Conservation (phyloP, 1,140 invertebrate genomes). For the Dryas iulia region DNA sequence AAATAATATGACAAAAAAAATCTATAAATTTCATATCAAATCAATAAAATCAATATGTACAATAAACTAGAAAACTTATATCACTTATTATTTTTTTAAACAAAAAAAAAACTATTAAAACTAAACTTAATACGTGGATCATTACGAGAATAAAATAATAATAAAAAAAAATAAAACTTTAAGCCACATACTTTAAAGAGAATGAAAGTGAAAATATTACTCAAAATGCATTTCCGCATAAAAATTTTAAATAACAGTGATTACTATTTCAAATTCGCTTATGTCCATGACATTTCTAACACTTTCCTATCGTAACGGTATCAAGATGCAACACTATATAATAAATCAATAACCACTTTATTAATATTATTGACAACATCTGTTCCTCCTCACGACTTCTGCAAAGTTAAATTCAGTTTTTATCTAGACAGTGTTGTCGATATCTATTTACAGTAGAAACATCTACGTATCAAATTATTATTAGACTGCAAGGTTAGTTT, state of each 20-base stretch:
- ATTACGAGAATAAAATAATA: no score
- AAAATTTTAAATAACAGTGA: not conserved
- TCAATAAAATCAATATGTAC: no score
- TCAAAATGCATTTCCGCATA: not conserved
- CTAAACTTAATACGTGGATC: no score
- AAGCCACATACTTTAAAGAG: no score
- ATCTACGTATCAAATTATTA: constrained; percentile 74
- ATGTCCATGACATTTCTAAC: not conserved
- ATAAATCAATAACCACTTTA: not conserved
- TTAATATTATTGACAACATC: not conserved
- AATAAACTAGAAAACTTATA: no score
- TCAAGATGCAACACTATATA: not conserved
- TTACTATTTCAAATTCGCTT: not conserved
- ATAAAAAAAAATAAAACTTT: no score
- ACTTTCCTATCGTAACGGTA: not conserved
- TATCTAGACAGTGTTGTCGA: constrained; percentile 42
- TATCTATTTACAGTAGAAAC: constrained; percentile 61
- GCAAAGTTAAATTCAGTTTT: constrained; percentile 31
- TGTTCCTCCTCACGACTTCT: constrained; percentile 4
- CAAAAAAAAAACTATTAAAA: no score
- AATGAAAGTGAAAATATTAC: not conserved
- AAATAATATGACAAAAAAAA: no score
- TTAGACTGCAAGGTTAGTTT: constrained; percentile 76
- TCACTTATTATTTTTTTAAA: no score
- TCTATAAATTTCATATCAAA: no score